Evolutionary conservation across 2,113 vertebrate species (phyloP), one percentile per base, ranked within the genome.

Genomic region (Pungitius pungitius): DNA sequence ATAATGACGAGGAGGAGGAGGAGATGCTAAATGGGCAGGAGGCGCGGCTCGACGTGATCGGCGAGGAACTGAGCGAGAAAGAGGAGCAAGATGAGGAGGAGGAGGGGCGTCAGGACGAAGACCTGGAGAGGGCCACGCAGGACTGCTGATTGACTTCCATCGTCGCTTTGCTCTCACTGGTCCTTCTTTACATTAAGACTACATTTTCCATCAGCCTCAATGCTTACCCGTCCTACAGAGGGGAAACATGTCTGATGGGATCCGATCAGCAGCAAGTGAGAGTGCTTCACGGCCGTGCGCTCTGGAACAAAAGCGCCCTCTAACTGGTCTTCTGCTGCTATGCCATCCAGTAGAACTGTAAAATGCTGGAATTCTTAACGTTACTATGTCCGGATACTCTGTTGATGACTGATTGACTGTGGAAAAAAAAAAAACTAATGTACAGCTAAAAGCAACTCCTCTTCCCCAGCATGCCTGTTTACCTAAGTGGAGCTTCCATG

Each of bases 41-140:
- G 22, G 56, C 58, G 6, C 56, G 94, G 91, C 94, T 95, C 37
- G 94, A 96, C 56, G 89, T 90, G 17, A 91, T 91, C 52, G 94
- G 94, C 86, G 88, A 92, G 64, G 89, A 93, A 71, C 77, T 88
- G 58, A 88, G 81, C 7, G 90, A 92, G 81, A 86, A 93, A 56
- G 90, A 96, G 77, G 94, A 95, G 75, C 82, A 91, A 13, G 88
- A 84, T 1, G 81, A 83, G 8, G 78, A 87, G 65, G 82, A 81
- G 27, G 73, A 27, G 13, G 74, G 22, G 24, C 80, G 45, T 6
- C 69, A 80, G 81, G 74, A 83, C 15, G 83, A 85, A 43, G 78
- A 81, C 8, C 64, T 77, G 0, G 81, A 78, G 63, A 80, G 82
- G 67, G 57, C 93, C 79, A 87, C 92, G 6, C 89, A 89, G 82